Evolutionary conservation across 2,888 invertebrate species (phyloP), one percentile per base, ranked within the genome.

Genomic region (Resseliella maxima): DNA sequence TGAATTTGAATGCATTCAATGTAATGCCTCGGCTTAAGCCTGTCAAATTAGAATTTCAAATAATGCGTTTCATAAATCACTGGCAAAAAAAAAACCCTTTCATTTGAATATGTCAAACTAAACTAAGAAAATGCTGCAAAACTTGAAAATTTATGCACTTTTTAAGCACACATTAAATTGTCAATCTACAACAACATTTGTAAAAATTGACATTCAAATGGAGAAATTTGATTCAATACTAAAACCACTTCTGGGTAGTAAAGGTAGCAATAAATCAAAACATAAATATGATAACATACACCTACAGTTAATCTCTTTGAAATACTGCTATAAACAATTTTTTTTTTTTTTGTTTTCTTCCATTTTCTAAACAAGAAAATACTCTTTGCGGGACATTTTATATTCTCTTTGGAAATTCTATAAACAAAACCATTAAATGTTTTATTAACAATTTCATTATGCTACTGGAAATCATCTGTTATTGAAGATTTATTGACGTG

Each of bases 1-100:
- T 59, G 59, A 18, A 50, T 72, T 72, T 72, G 31, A 72, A 31
- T 72, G 31, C 72, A 72, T 72, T 72, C 31, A 6, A 72, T 27
- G 27, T 72, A 31, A 3, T 5, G 18, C 18, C 2, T 50, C 18
- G n/a, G 2, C 31, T 72, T 31, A 31, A 0, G 31, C 15, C 72
- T 31, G 72, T 59, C 59, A 59, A 59, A 59, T 59, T 59, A 59
- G 59, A 3, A 59, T 72, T 72, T 72, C 31, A 35, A 72, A 31
- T 72, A 59, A 59, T 59, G 59, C n/a, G 27, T 31, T 15, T 15
- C 72, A 72, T 72, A 72, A 72, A 72, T 72, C 31, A 72, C 72
- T 24, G 15, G 18, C 2, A 8, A 18, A 50, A 50, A 50, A 50
- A 50, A 50, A 24, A 59, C 59, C 59, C 50, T 50, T 50, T 50